These are phyloP conservation scores for Gallinago paraguaiae DNA, from an alignment of 2,113 vertebrate genomes.

Conservation along the genomic window DNA sequence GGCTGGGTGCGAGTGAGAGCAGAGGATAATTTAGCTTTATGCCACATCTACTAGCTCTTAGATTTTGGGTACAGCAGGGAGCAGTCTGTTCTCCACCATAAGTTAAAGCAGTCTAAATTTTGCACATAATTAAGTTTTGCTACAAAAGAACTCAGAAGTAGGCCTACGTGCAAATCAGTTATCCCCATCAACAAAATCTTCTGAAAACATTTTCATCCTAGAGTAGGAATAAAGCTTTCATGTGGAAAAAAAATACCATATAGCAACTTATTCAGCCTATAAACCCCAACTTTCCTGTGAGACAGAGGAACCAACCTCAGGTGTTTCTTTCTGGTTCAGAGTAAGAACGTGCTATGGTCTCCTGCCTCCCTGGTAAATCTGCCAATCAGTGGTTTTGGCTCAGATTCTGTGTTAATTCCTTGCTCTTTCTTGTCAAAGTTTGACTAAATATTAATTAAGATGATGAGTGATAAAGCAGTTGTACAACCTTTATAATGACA, in stretches of 20 bases:
- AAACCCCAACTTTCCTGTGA: not conserved
- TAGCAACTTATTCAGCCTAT: not conserved
- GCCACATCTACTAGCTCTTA: not conserved
- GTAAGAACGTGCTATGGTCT: accelerated
- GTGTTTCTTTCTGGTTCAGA: not conserved
- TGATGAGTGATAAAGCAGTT: not conserved
- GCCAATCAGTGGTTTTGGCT: not conserved
- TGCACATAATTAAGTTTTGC: not conserved
- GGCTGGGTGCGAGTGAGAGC: not conserved
- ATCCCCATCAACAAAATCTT: not conserved
- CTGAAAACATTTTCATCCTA: not conserved
- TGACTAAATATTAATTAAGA: not conserved
- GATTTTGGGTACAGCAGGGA: not conserved
- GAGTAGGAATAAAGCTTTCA: not conserved
- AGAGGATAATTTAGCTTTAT: not conserved
- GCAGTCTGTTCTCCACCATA: not conserved
- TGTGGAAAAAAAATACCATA: not conserved
- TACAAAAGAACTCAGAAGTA: not conserved
- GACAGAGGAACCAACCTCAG: not conserved
- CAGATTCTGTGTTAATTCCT: not conserved
- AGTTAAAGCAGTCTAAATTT: not conserved
- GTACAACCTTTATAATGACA: not conserved
- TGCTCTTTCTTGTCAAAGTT: not conserved
- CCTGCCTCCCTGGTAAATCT: not conserved
- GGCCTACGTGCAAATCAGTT: not conserved